Conservation (phyloP, 2,113 vertebrate genomes). For the Zosterops pallidus region DNA sequence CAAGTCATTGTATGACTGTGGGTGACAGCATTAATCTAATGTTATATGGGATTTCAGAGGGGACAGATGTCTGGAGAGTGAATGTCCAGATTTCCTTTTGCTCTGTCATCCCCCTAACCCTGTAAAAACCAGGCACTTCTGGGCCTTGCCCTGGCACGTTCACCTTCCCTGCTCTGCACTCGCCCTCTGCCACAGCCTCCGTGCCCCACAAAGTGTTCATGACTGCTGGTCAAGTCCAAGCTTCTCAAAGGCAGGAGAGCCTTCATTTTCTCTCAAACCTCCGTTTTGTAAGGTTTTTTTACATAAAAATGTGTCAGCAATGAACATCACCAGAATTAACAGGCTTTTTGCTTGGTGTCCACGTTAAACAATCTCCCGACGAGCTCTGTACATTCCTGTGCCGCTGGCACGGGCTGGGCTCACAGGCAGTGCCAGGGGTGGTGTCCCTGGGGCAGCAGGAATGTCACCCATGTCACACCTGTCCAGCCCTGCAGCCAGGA, state of each 20-base stretch:
- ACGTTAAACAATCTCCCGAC: accelerated
- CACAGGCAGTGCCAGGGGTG: accelerated
- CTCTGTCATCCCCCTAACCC: neutral
- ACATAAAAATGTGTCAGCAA: neutral
- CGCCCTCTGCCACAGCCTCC: neutral
- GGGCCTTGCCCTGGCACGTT: neutral
- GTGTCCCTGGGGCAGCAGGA: neutral
- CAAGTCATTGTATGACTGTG: neutral
- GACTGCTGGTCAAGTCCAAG: neutral
- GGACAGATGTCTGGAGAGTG: neutral
- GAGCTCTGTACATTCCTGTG: accelerated
- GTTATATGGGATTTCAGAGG: neutral
- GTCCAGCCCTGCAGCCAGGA: accelerated
- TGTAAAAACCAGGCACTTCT: neutral
- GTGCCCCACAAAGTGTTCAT: neutral
- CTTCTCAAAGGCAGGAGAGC: neutral
- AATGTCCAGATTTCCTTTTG: slow-evolving; percentile 14
- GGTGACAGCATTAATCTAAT: neutral
- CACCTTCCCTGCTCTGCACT: neutral
- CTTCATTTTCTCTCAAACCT: neutral
- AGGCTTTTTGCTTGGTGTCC: accelerated
- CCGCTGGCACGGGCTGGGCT: accelerated
- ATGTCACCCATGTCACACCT: accelerated
- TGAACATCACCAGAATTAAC: neutral
- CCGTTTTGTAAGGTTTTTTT: neutral